Base-by-base conservation (phyloP, 2,888 invertebrate species). In the Hydrotaea diabolus region DNA sequence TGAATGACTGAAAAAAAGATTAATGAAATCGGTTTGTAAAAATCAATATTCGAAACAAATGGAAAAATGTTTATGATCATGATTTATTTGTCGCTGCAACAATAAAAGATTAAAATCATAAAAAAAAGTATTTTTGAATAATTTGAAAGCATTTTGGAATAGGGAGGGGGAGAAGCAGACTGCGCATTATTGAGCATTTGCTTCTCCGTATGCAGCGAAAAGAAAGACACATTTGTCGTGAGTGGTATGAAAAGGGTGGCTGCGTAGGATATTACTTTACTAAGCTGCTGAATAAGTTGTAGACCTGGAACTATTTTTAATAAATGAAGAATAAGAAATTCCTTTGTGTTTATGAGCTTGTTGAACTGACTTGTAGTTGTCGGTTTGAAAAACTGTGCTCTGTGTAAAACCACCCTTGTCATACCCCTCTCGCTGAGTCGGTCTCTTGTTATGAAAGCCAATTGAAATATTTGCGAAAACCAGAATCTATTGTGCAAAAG, bases 1-100 rank as follows among this genome's bases (percentile, higher is more conserved):
- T 64, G n/a, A 73, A 39, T 36, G 82, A 84, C n/a, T 80, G 15
- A 23, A 80, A 23, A 72, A 13, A 55, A 49, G 49, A 23, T 73
- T 11, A 80, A 78, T 76, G 55, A 80, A 71, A 77, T 5, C 17
- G 59, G 55, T 69, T 72, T 64, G n/a, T 81, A 71, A 80, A 79
- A 83, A 82, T 71, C 71, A 83, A 82, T 75, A 80, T 17, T 11
- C 71, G 43, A 80, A 75, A 71, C 75, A 2, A 31, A 31, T 4
- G 31, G 31, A 31, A 71, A 78, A 75, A 75, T 39, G 77, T 57
- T 78, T 75, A 78, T 77, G 55, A 64, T 73, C 49, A 17, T 77
- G 77, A 77, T 73, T 80, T 74, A 77, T 77, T 73, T 76, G 62
- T 73, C 49, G 57, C 17, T 13, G 59, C 59, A 23, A 46, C 53